phyloP scores from a whole-genome alignment of 2,888 invertebrate species.

The Phrixothrix hirtus region DNA sequence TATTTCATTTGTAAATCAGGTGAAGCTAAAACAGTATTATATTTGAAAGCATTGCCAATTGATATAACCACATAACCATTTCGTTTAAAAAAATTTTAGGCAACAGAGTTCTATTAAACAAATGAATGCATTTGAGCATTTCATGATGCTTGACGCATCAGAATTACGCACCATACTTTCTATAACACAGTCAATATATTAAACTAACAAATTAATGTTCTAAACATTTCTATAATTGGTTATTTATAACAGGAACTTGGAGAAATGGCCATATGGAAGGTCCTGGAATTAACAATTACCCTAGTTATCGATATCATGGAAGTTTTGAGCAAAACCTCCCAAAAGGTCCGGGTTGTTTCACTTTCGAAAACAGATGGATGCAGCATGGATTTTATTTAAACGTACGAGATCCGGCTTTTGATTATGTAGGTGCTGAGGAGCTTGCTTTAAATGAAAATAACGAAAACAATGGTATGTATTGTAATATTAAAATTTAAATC shows the following conservation, averaged over 20 bases:
- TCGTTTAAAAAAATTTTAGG: too few species aligned
- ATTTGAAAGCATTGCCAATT: too few species aligned
- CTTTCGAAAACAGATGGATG: slow-evolving; percentile 76
- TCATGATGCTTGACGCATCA: too few species aligned
- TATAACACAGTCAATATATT: too few species aligned
- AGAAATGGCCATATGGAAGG: slow-evolving; percentile 73
- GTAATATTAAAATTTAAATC: slow-evolving; percentile 7
- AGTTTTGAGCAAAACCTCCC: slow-evolving; percentile 71
- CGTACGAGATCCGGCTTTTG: slow-evolving; percentile 63
- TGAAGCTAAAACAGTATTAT: too few species aligned
- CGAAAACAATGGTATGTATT: slow-evolving; percentile 42
- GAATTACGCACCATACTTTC: too few species aligned
- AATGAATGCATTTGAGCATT: too few species aligned
- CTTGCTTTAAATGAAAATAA: slow-evolving; percentile 57
- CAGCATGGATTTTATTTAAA: slow-evolving; percentile 72
- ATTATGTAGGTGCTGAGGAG: slow-evolving; percentile 57
- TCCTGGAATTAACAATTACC: slow-evolving; percentile 72
- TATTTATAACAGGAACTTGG: slow-evolving; percentile 69
- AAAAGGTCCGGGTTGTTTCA: slow-evolving; percentile 74
- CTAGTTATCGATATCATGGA: slow-evolving; percentile 69
- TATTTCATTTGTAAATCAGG: too few species aligned
- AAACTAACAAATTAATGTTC: too few species aligned
- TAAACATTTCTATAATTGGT: not conserved
- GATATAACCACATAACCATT: too few species aligned
- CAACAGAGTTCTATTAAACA: too few species aligned